Conservation (phyloP, 2,113 vertebrate species). For the Solenodon paradoxus region DNA sequence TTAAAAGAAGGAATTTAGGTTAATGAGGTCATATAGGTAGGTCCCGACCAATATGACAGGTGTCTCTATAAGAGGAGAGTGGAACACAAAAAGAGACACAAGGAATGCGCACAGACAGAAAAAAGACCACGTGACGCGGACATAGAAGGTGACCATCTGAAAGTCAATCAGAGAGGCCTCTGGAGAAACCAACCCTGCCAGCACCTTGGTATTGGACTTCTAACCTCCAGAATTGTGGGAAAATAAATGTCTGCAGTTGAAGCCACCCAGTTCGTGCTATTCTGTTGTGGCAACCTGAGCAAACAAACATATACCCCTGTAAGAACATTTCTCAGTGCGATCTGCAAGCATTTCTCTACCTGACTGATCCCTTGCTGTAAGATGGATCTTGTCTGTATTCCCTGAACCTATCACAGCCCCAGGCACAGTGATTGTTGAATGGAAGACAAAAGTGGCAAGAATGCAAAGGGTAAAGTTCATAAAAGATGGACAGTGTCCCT, state of each 20-base stretch:
- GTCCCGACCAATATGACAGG: neutral
- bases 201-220: neutral
- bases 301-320: neutral
- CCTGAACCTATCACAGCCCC: neutral
- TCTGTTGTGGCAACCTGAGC: neutral
- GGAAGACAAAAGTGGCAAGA: neutral
- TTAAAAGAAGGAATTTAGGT: neutral
- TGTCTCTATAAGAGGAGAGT: neutral
- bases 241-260: neutral
- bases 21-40: neutral
- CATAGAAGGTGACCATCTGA: neutral
- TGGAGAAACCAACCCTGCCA: neutral
- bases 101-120: fast-evolving
- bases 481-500: neutral
- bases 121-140: neutral
- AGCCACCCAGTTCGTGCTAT: neutral
- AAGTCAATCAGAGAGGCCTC: neutral
- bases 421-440: neutral
- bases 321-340: neutral
- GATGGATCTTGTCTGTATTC: neutral
- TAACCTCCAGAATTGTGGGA: neutral
- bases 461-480: neutral
- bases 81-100: neutral
- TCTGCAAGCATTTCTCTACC: neutral
- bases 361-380: neutral